Evolutionary conservation across 2,113 vertebrate genomes (phyloP), one percentile per base, ranked within the genome.

Genomic region (Notarius quadriscutis): DNA sequence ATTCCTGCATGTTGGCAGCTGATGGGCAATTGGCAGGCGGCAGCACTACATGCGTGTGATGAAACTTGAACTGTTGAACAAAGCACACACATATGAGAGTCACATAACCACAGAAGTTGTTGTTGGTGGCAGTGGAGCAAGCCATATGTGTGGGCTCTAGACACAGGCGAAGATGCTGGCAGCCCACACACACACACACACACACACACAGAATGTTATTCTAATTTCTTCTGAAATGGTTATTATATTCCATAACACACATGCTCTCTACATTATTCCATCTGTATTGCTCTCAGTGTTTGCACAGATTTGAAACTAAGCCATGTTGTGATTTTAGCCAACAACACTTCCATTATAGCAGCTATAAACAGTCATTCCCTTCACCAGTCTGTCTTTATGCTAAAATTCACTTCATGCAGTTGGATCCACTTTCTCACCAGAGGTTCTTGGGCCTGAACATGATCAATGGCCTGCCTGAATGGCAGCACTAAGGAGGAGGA

Each of bases 111-210:
- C 78, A 82, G 86, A 82, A 60, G 53, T 88, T 78, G 89, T 83
- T 89, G 84, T 30, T 67, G 75, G 60, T 87, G 89, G 83, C 84
- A 87, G 83, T 83, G 57, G 55, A 50, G 79, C 67, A 53, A 80
- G 83, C 83, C 88, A 87, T 89, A 89, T 89, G 86, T 85, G 78
- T 71, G 77, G 53, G 78, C 58, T 62, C 83, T 55, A 84, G 62
- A 89, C 84, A 83, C 71, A 51, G 11, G 27, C 22, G 79, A 34
- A 75, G 55, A 81, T 63, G 83, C 58, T 88, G 86, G 75, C 81
- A 78, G 87, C 72, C 84, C 7, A 74, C 53, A 84, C 53, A 74
- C 69, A 74, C 83, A 74, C 20, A 72, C 67, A 84, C 83, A 72
- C 51, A 72, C 9, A 72, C 82, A 71, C 63, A 83, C 83, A 74